Evolutionary conservation across 2,888 invertebrate species (phyloP).

Genomic region (Ganaspis brasiliensis): DNA sequence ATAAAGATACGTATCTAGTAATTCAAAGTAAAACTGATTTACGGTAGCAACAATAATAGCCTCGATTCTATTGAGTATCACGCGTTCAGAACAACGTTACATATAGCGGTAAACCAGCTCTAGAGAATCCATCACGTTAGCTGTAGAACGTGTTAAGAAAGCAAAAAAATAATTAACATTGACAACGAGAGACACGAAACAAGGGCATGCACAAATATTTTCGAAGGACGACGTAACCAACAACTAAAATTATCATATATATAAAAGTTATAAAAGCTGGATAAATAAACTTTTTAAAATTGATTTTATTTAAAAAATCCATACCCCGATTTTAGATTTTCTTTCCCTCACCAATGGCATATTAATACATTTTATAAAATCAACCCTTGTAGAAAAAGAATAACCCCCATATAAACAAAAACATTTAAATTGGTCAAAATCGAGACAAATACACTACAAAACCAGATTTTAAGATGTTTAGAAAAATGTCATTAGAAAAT

Average conservation of each 20-base stretch:
- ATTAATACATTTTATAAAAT: too few relatives aligned
- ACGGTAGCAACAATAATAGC: slow-evolving; percentile 12
- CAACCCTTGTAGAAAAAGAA: too few relatives aligned
- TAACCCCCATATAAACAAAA: too few relatives aligned
- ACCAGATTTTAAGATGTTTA: too few relatives aligned
- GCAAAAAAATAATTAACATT: slow-evolving; percentile 16
- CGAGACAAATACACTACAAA: too few relatives aligned
- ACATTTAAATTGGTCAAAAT: too few relatives aligned
- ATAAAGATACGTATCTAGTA: not conserved
- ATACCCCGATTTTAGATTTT: too few relatives aligned
- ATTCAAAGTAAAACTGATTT: slow-evolving; percentile 6
- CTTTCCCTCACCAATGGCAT: too few relatives aligned
- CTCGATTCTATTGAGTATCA: not conserved
- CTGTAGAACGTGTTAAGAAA: slow-evolving; percentile 14
- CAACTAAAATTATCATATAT: not conserved
- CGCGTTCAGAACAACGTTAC: slow-evolving; percentile 33
- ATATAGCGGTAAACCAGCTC: slow-evolving; percentile 31
- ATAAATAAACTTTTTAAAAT: too few relatives aligned
- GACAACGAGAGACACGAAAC: slow-evolving; percentile 10
- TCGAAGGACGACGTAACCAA: not conserved
- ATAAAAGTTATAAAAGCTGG: too few relatives aligned
- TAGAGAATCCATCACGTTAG: slow-evolving; percentile 31
- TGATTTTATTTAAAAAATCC: too few relatives aligned
- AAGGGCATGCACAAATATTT: slow-evolving; percentile 17
- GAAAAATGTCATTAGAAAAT: too few relatives aligned